Percentiles rank a stretch among this genome's conserved stretches.
Conservation (phyloP, 2,888 invertebrate species). For the Thera britannica region DNA sequence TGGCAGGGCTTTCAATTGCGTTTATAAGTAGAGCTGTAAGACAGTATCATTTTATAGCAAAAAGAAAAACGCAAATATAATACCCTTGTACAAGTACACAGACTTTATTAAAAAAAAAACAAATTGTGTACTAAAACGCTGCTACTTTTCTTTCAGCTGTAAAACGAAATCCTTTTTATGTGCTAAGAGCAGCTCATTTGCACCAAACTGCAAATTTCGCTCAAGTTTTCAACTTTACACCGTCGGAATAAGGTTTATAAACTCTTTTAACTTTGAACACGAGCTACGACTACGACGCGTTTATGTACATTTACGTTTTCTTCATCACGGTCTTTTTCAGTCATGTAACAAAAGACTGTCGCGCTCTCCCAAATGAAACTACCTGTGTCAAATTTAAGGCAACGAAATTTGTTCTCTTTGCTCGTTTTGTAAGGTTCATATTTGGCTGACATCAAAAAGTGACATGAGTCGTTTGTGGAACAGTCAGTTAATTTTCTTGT, state of each 20-base stretch:
- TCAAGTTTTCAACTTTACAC: constrained; percentile 6
- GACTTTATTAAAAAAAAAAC: no score
- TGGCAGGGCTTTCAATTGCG: no score
- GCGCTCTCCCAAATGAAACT: constrained; percentile 44
- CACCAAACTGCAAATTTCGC: background rate
- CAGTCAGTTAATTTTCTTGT: constrained; percentile 52
- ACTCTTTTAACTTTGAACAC: constrained; percentile 4
- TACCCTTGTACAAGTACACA: no score
- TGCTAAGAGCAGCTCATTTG: constrained; percentile 2
- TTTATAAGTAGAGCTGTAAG: no score
- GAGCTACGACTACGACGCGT: constrained; percentile 1
- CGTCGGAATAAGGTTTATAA: constrained; percentile 15
- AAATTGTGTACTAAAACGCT: background rate
- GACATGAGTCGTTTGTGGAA: constrained; percentile 39
- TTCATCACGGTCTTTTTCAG: constrained; percentile 60
- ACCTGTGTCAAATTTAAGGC: constrained; percentile 21
- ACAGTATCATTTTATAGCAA: no score
- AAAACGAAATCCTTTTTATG: background rate
- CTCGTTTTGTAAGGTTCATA: constrained; percentile 38
- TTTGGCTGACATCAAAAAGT: constrained; percentile 30
- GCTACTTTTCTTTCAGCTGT: background rate
- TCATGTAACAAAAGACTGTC: constrained; percentile 48
- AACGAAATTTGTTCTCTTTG: constrained; percentile 32
- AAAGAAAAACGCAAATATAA: no score
- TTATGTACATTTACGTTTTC: constrained; percentile 42